Evolutionary conservation across 2,797 vertebrate species (phyloP).

Genomic region (Poeciliopsis presidionis): DNA sequence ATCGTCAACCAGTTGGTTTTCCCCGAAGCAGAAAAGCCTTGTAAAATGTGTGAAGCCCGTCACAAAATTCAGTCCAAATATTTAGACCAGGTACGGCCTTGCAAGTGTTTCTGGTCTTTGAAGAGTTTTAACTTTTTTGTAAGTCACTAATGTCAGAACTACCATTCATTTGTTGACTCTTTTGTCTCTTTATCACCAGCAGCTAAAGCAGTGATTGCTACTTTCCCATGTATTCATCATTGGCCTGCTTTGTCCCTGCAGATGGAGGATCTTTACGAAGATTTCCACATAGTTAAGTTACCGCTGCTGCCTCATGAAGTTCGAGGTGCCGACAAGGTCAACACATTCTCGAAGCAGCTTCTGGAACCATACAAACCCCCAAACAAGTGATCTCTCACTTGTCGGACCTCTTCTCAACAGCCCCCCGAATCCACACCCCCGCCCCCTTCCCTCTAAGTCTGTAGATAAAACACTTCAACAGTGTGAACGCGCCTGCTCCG

Average conservation of each 20-base stretch:
- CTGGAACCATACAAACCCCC: conserved; percentile 93
- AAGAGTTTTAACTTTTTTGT: background rate
- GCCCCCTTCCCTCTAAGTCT: background rate
- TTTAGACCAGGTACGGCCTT: conserved; percentile 88
- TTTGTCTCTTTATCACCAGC: background rate
- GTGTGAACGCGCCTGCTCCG: conserved; percentile 32
- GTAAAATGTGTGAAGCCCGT: conserved; percentile 94
- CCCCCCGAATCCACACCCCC: accelerated
- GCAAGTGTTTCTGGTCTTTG: background rate
- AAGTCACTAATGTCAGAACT: background rate
- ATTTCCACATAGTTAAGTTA: conserved; percentile 96
- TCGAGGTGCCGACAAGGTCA: conserved; percentile 92
- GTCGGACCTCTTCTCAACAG: conserved; percentile 19
- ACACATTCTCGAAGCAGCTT: conserved; percentile 92
- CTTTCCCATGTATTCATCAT: background rate
- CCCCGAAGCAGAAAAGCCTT: conserved; percentile 87
- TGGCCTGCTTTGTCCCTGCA: conserved; percentile 43
- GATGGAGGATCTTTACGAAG: conserved; percentile 98
- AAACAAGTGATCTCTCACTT: conserved; percentile 78
- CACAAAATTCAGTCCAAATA: conserved; percentile 98
- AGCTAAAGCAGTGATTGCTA: background rate
- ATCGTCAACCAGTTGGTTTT: conserved; percentile 96
- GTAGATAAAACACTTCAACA: conserved; percentile 36
- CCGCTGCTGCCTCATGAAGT: conserved; percentile 94
- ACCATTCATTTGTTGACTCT: background rate